phyloP scores from a whole-genome alignment of 2,888 invertebrate species.

The Lycaena phlaeas region DNA sequence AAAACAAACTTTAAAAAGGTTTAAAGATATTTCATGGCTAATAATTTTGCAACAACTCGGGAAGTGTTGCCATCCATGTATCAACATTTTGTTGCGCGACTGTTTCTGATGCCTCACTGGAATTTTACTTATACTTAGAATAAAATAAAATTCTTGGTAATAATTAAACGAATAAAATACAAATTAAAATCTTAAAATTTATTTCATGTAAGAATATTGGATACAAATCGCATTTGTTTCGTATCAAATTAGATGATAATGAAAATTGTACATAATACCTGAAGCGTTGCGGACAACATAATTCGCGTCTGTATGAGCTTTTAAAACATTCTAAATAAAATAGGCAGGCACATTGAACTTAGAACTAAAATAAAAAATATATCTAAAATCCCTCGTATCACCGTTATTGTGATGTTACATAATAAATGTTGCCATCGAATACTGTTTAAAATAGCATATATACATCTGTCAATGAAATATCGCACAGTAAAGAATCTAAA shows the following conservation, averaged over 20 bases:
- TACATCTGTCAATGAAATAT: slow-evolving; percentile 17
- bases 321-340: slow-evolving; percentile 26
- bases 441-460: slow-evolving; percentile 20
- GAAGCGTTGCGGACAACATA: slow-evolving; percentile 34
- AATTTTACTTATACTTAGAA: no score
- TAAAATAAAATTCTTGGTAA: no score
- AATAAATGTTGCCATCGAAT: slow-evolving; percentile 19
- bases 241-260: slow-evolving; percentile 66
- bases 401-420: slow-evolving; percentile 52
- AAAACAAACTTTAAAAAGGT: no score
- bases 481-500: slow-evolving; percentile 10
- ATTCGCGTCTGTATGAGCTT: slow-evolving; percentile 27
- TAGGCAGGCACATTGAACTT: slow-evolving; percentile 55
- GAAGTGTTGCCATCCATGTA: no score
- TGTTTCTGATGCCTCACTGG: no score
- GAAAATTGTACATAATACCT: slow-evolving; percentile 58
- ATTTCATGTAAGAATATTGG: slow-evolving; percentile 62
- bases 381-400: slow-evolving; percentile 45
- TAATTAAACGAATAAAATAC: no score
- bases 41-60: no score
- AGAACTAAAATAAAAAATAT: slow-evolving; percentile 41
- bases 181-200: slow-evolving; percentile 52
- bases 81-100: no score
- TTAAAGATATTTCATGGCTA: no score
- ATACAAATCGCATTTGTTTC: slow-evolving; percentile 58